A percentile compares a stretch with the other conserved stretches of the same genome.
phyloP scores from a whole-genome alignment of 2,888 invertebrate species.

The Nematopogon swammerdamellus region DNA sequence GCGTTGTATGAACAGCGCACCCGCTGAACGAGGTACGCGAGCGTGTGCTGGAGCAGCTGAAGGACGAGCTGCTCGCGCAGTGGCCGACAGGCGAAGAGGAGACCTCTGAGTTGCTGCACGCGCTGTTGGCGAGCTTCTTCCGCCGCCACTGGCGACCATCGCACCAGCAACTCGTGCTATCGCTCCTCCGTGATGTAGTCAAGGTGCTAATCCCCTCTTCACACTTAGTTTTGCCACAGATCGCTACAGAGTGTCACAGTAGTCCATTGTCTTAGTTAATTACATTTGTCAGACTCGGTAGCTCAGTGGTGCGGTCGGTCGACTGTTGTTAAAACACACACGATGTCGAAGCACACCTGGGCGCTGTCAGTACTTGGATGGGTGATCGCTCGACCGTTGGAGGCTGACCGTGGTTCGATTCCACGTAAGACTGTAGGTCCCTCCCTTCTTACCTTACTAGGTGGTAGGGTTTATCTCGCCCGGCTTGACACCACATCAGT shows the following conservation, averaged over 20 bases:
- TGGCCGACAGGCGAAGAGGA: conserved; percentile 60
- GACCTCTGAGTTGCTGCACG: conserved; percentile 55
- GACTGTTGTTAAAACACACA: no score
- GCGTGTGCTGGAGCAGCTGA: conserved; percentile 48
- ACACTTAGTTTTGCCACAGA: not conserved
- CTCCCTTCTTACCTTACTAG: no score
- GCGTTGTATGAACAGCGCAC: conserved; percentile 55
- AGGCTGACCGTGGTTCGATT: no score
- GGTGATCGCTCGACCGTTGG: no score
- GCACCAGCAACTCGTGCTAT: conserved; percentile 54
- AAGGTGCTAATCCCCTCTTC: conserved; percentile 25
- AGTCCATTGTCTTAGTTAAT: not conserved
- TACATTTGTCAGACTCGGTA: no score
- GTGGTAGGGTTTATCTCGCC: no score
- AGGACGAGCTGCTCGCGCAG: conserved; percentile 62
- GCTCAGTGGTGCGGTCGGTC: no score
- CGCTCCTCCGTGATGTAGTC: conserved; percentile 54
- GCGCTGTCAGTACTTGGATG: no score
- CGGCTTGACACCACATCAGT: not conserved
- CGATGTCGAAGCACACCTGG: conserved; percentile 1
- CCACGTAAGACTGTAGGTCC: no score
- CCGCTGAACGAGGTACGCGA: conserved; percentile 56
- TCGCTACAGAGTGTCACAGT: not conserved
- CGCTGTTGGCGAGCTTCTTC: conserved; percentile 64
- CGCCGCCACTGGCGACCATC: conserved; percentile 46